A percentile compares a stretch with the other conserved stretches of the same genome.
These are phyloP conservation scores for Timema cristinae DNA, from an alignment of 2,888 invertebrate species.

Conservation along the genomic window DNA sequence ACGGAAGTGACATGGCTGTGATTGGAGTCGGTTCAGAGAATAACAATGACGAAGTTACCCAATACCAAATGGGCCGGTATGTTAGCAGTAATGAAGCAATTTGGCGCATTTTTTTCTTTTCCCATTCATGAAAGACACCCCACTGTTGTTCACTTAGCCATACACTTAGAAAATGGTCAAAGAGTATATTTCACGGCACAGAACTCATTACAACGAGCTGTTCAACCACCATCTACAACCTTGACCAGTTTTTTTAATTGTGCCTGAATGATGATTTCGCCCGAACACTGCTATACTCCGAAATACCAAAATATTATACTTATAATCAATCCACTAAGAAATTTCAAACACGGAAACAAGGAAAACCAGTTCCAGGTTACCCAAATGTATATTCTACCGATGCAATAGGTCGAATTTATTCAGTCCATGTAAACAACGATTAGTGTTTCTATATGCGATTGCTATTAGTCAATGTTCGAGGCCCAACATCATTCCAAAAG, in stretches of 20 bases:
- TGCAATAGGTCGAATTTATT: slow-evolving; percentile 38
- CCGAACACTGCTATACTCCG: slow-evolving; percentile 29
- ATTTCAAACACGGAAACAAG: slow-evolving; percentile 17
- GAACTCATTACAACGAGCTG: neutral
- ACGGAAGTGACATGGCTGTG: slow-evolving; percentile 35
- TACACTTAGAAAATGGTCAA: slow-evolving; percentile 2
- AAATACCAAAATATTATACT: slow-evolving; percentile 20
- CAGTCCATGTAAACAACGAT: slow-evolving; percentile 37
- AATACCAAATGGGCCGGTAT: slow-evolving; percentile 35
- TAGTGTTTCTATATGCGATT: slow-evolving; percentile 40
- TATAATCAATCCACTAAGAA: slow-evolving; percentile 26
- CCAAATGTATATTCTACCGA: slow-evolving; percentile 24
- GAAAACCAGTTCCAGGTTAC: slow-evolving; percentile 29
- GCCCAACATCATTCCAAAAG: slow-evolving; percentile 39
- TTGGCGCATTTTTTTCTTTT: slow-evolving; percentile 40
- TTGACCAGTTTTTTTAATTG: slow-evolving; percentile 33
- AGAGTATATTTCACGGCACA: neutral
- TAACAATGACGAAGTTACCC: slow-evolving; percentile 31
- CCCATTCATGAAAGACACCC: slow-evolving; percentile 28
- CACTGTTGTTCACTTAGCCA: slow-evolving; percentile 11
- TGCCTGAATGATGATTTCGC: slow-evolving; percentile 33
- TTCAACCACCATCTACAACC: slow-evolving; percentile 27
- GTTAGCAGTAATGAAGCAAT: slow-evolving; percentile 40
- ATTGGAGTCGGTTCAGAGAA: slow-evolving; percentile 27
- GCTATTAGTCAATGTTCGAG: slow-evolving; percentile 38